A percentile compares a stretch with the other conserved stretches of the same genome.
Evolutionary conservation across 2,113 vertebrate species (phyloP).

Genomic region (Calcarius ornatus): DNA sequence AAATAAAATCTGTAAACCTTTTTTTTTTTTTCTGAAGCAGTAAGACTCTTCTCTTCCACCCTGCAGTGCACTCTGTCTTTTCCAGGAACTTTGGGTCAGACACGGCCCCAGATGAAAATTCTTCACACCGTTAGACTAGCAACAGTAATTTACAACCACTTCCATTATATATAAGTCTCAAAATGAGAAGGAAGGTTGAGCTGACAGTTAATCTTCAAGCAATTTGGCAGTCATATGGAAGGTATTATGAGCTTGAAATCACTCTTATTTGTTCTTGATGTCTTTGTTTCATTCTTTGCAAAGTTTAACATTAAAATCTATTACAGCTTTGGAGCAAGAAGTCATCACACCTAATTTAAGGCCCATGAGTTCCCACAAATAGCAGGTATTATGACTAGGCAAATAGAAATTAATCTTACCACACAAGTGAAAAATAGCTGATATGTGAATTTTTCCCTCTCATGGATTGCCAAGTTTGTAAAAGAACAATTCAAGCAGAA

Average conservation of each 20-base stretch:
- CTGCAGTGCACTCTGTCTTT: neutral
- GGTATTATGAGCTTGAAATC: slow-evolving; percentile 8
- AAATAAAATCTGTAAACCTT: neutral
- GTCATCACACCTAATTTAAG: neutral
- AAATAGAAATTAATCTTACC: slow-evolving; percentile 7
- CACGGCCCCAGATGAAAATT: neutral
- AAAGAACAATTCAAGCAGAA: neutral
- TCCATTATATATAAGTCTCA: neutral
- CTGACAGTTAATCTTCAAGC: slow-evolving; percentile 1
- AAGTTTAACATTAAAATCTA: slow-evolving; percentile 1
- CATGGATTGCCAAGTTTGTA: neutral
- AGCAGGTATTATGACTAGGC: neutral
- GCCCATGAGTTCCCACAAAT: neutral
- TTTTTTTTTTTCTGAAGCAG: neutral
- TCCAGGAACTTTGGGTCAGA: neutral
- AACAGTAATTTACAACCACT: neutral
- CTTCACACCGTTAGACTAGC: neutral
- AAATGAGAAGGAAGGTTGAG: neutral
- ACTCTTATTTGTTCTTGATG: neutral
- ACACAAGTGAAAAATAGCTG: neutral
- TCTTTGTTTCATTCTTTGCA: neutral
- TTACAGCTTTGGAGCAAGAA: neutral
- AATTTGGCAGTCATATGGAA: neutral
- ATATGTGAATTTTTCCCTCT: neutral
- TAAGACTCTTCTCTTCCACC: neutral